Percentiles rank a stretch among this genome's conserved stretches.
Evolutionary conservation across 1,140 invertebrate species (phyloP).

Genomic region (Drosophila pachea): DNA sequence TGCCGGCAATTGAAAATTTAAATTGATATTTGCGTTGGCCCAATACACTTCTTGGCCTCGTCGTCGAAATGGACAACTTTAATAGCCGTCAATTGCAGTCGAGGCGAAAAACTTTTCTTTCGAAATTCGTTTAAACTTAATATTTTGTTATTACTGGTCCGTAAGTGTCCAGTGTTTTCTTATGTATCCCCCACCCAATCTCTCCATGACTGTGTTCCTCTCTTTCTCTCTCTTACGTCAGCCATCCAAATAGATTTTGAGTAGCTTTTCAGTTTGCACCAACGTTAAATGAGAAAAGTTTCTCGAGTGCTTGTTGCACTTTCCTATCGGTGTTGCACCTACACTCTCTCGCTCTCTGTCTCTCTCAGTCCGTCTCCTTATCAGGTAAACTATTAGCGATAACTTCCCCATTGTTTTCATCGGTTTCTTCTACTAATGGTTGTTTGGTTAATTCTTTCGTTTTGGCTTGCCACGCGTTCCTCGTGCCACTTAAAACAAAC

Average conservation of each 20-base stretch:
- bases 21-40: constrained; percentile 61
- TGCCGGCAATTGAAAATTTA: constrained; percentile 63
- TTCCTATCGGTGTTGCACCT: constrained; percentile 41
- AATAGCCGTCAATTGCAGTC: constrained; percentile 61
- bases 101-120: constrained; percentile 44
- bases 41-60: background rate
- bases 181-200: constrained; percentile 29
- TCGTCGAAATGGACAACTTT: constrained; percentile 47
- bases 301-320: constrained; percentile 72
- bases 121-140: constrained; percentile 65
- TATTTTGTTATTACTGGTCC: constrained; percentile 67
- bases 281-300: constrained; percentile 75
- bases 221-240: background rate
- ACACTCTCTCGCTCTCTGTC: background rate
- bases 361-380: constrained; percentile 11
- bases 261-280: constrained; percentile 74
- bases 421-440: constrained; percentile 53
- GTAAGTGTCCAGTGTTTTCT: constrained; percentile 62
- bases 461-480: constrained; percentile 29
- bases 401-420: constrained; percentile 29
- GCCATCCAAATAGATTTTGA: constrained; percentile 67
- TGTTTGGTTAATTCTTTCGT: constrained; percentile 52
- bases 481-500: constrained; percentile 21
- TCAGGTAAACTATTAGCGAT: constrained; percentile 51
- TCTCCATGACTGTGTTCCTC: background rate